Conservation (phyloP, 2,888 invertebrate genomes). For the Crocallis elinguaria region DNA sequence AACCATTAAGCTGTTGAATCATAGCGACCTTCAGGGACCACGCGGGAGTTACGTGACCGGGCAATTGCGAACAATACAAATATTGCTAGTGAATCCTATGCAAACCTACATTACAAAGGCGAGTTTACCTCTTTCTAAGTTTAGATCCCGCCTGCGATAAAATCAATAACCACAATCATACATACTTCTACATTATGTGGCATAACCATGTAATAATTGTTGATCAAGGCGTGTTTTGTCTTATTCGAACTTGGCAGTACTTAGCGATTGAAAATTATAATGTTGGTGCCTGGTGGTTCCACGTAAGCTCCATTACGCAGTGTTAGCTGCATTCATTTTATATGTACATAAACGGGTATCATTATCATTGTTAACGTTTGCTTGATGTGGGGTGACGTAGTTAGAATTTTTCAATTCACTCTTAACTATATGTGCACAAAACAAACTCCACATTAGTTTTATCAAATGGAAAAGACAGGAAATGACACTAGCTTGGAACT, state of each 20-base stretch:
- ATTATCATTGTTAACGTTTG: conserved; percentile 22
- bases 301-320: conserved; percentile 1
- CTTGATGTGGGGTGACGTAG: conserved; percentile 3
- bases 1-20: conserved; percentile 16
- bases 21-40: conserved; percentile 35
- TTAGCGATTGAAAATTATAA: conserved; percentile 19
- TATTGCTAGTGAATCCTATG: conserved; percentile 15
- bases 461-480: conserved; percentile 25
- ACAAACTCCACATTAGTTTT: neutral
- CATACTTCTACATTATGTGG: neutral
- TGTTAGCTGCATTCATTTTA: conserved; percentile 22
- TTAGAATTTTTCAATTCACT: conserved; percentile 1
- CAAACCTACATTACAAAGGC: conserved; percentile 7
- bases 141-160: conserved; percentile 27
- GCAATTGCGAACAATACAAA: conserved; percentile 24
- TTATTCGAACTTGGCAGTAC: conserved; percentile 5
- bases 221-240: conserved; percentile 1
- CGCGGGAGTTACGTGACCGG: conserved; percentile 26
- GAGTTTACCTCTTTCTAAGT: conserved; percentile 35
- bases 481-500: conserved; percentile 19
- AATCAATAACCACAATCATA: conserved; percentile 24
- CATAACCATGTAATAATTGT: neutral
- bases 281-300: neutral
- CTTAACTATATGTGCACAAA: neutral
- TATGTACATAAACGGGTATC: conserved; percentile 19